Base-by-base conservation (phyloP, 2,888 invertebrate species). In the Andrena bucephala region DNA sequence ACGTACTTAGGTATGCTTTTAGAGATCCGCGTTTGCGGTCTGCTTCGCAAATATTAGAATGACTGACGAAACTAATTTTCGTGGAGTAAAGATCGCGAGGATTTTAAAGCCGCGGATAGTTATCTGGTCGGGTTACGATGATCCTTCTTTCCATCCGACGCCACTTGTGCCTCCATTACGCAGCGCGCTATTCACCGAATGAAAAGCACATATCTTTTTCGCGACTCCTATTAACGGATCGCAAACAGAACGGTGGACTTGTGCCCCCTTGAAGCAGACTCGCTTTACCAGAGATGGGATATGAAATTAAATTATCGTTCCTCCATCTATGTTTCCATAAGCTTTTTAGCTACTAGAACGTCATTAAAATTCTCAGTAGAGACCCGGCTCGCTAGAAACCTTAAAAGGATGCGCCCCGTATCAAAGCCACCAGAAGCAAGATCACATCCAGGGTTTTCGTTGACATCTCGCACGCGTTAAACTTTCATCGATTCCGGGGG, bases 221-320 rank as follows among this genome's bases (percentile, higher is more conserved):
- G 27, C 48, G 20, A 59, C 27, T 69, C 48, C 20, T 42, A 48
- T 69, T 69, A 52, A 52, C 68, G 52, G 24, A 63, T 59, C 24
- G 68, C 78, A 59, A 65, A 59, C 36, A 50, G 54, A 59, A 73
- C 59, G 63, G 63, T 60, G 48, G 27, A 70, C 60, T 10, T 27
- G 54, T 62, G 31, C 42, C 68, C 68, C 57, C 79, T 59, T 70
- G 1, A 24, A 59, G 73, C 48, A 24, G 59, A 68, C 63, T 42
- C n/a, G 62, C 54, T 20, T 69, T 67, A 20, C 67, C 42, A 10
- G 27, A 54, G 60, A 70, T 36, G 54, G 59, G 50, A n/a, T 67
- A 52, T 57, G 54, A 71, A 71, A 81, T 75, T 71, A 81, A 71
- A 82, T 81, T 80, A 71, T 71, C 20, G 31, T 67, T 33, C 36